These are phyloP conservation scores for Gobiocypris rarus DNA, from an alignment of 2,113 vertebrate genomes.

Conservation along the genomic window DNA sequence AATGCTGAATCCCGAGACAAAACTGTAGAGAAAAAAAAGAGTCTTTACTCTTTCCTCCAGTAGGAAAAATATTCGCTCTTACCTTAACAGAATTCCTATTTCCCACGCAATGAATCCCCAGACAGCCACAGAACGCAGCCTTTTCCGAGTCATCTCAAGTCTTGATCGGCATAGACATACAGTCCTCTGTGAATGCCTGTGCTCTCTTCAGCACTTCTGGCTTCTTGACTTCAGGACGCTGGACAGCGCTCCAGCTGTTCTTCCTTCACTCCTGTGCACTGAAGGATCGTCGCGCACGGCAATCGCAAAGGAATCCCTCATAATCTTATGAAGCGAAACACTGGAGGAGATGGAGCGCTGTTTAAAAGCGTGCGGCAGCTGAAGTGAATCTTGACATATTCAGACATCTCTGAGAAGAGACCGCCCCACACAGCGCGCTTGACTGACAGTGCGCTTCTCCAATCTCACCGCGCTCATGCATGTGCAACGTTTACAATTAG, in stretches of 20 bases:
- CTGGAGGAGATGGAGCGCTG: background rate
- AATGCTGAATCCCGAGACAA: background rate
- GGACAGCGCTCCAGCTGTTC: constrained; percentile 60
- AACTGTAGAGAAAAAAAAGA: too few species aligned
- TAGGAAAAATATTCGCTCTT: constrained; percentile 24
- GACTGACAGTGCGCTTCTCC: constrained; percentile 53
- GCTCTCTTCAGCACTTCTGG: constrained; percentile 45
- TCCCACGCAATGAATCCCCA: constrained; percentile 62
- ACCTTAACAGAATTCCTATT: constrained; percentile 64
- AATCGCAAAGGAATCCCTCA: constrained; percentile 40
- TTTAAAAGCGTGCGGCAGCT: constrained; percentile 22
- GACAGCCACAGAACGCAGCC: constrained; percentile 54
- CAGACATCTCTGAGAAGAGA: constrained; percentile 43
- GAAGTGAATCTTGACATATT: constrained; percentile 40
- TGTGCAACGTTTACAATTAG: constrained; percentile 14
- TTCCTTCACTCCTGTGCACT: constrained; percentile 41
- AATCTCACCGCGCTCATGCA: constrained; percentile 29
- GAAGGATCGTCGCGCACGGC: constrained; percentile 27
- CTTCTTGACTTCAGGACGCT: constrained; percentile 59
- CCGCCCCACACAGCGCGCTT: constrained; percentile 46
- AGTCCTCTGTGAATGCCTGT: constrained; percentile 20
- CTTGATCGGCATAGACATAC: constrained; percentile 37
- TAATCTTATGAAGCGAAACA: constrained; percentile 33
- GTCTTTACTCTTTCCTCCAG: background rate
- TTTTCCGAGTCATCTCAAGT: constrained; percentile 58